A percentile compares a stretch with the other conserved stretches of the same genome.
Evolutionary conservation across 2,113 vertebrate species (phyloP).

Genomic region (Haplochromis burtoni): DNA sequence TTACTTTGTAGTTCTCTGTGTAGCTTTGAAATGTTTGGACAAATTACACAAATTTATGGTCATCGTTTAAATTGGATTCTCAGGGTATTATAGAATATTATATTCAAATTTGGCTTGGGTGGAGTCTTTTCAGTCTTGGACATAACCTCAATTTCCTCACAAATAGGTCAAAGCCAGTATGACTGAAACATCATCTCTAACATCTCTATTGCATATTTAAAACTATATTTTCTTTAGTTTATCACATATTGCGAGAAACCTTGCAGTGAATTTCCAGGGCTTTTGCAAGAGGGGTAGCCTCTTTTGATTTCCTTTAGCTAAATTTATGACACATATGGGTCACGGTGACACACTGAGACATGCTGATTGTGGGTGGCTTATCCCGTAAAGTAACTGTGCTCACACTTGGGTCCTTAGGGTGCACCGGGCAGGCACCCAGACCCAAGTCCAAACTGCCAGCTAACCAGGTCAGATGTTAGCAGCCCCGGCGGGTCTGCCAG

Average conservation of each 20-base stretch:
- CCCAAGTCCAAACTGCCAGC: neutral
- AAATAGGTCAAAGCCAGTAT: constrained; percentile 16
- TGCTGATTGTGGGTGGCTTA: constrained; percentile 14
- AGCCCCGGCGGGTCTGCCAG: neutral
- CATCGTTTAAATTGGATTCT: neutral
- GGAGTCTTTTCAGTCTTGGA: neutral
- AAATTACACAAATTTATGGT: neutral
- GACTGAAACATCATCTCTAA: neutral
- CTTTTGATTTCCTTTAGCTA: neutral
- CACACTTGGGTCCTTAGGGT: constrained; percentile 14
- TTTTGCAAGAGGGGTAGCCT: neutral
- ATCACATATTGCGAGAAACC: neutral
- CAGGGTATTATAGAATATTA: neutral
- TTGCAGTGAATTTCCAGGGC: neutral
- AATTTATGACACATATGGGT: neutral
- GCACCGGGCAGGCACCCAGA: constrained; percentile 17
- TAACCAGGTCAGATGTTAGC: constrained; percentile 37
- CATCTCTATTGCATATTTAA: neutral
- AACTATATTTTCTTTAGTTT: neutral
- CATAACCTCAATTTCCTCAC: neutral
- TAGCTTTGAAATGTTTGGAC: neutral
- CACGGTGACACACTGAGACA: neutral
- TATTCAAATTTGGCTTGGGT: neutral
- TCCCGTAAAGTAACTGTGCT: constrained; percentile 26
- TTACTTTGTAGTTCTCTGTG: neutral